These are phyloP conservation scores for Drosophila obscura DNA, from an alignment of 1,140 invertebrate species.

Conservation along the genomic window DNA sequence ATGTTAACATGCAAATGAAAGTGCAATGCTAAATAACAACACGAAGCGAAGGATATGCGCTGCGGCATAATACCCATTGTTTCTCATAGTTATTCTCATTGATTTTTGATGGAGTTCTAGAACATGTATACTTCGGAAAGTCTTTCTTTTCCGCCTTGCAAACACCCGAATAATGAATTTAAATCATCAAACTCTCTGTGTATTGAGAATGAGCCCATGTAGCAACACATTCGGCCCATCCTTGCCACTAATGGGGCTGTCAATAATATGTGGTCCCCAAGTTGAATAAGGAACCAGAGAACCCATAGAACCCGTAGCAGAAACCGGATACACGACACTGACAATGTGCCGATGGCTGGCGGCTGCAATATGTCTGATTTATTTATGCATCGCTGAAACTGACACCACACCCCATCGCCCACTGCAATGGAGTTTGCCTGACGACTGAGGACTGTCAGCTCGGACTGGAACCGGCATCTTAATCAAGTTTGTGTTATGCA, in stretches of 20 bases:
- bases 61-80: too few species aligned
- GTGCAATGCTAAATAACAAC: conserved; percentile 47
- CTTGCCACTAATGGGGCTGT: not conserved
- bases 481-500: conserved; percentile 71
- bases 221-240: not conserved
- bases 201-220: too few species aligned
- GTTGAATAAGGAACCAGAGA: too few species aligned
- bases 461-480: conserved; percentile 32
- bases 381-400: conserved; percentile 61
- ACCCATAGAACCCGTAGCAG: not conserved
- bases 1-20: conserved; percentile 76
- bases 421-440: conserved; percentile 1
- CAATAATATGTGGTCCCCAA: conserved; percentile 34
- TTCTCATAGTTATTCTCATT: too few species aligned
- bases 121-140: too few species aligned
- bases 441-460: not conserved
- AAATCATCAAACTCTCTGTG: too few species aligned
- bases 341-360: conserved; percentile 32
- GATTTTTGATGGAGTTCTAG: too few species aligned
- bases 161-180: too few species aligned
- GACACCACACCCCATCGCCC: conserved; percentile 18
- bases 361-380: conserved; percentile 48
- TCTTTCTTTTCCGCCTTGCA: too few species aligned
- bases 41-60: conserved; percentile 20
- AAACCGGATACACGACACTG: conserved; percentile 16